A percentile compares a stretch with the other conserved stretches of the same genome.
These are phyloP conservation scores for Coilia nasus DNA, from an alignment of 2,797 vertebrate species.

Conservation along the genomic window DNA sequence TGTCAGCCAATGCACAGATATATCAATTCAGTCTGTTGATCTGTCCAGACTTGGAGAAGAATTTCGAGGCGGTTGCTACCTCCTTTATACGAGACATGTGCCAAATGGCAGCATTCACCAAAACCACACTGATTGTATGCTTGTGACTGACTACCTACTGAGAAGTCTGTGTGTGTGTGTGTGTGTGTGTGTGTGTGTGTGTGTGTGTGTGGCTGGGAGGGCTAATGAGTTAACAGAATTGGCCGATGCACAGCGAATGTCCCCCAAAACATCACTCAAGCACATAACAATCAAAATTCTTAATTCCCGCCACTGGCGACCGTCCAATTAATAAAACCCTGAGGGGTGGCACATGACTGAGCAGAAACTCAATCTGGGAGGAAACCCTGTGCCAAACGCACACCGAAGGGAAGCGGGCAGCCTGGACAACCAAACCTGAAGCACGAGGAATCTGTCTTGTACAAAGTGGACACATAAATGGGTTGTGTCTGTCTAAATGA, in stretches of 20 bases:
- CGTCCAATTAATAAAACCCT: not conserved
- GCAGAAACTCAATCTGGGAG: not conserved
- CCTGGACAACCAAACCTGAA: too few species aligned
- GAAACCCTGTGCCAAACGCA: too few species aligned
- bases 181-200: constrained; percentile 17
- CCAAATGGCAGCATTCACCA: not conserved
- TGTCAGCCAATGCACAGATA: constrained; percentile 36
- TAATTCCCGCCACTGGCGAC: not conserved
- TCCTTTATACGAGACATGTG: not conserved
- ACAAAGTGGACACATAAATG: too few species aligned
- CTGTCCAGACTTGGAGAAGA: not conserved
- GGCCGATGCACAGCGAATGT: not conserved
- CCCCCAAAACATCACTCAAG: constrained; percentile 4
- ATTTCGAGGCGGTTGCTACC: constrained; percentile 1
- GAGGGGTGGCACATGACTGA: not conserved
- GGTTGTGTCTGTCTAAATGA: too few species aligned
- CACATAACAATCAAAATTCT: not conserved
- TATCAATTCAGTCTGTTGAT: constrained; percentile 13
- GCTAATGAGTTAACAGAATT: not conserved
- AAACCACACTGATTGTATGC: constrained; percentile 6
- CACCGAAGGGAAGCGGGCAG: too few species aligned
- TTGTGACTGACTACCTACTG: constrained; percentile 18
- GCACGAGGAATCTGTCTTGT: too few species aligned
- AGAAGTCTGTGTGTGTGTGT: not conserved
- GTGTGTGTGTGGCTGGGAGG: constrained; percentile 17